Base-by-base conservation (phyloP, 2,888 invertebrate species). In the Heliconius charithonia region DNA sequence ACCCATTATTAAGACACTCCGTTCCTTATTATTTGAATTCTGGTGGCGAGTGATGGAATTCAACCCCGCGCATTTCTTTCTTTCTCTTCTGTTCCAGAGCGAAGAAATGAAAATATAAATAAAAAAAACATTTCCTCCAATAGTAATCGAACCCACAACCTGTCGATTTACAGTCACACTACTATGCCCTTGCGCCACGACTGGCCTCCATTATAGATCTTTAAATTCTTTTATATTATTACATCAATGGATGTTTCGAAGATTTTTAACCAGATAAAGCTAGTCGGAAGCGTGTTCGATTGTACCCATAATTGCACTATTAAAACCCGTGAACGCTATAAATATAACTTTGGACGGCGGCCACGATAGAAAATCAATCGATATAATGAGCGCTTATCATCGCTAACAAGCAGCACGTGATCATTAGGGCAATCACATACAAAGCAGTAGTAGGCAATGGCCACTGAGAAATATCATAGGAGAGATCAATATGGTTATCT, bases 401-500 rank as follows among this genome's bases (percentile, higher is more conserved):
- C 89, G 87, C 91, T 94, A 95, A 95, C 94, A 92, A 94, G 93
- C 88, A 88, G 91, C 93, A 90, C 91, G 91, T 90, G 93, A 89
- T 92, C 91, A 94, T 94, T 93, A 93, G 89, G 87, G 86, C 91
- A 92, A 92, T 92, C 90, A 92, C 88, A 91, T 85, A 91, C 89
- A 90, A 90, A 88, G 73, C 72, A 86, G 88, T 86, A 87, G 80
- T 78, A 75, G 86, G 90, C 86, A 90, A 89, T 87, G 88, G 86
- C 85, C 82, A 81, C 83, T 82, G 84, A 84, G 83, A 86, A 90
- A 88, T 92, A 93, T 92, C 91, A 85, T 84, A 85, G 84, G 85
- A 84, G 86, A 87, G 93, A 92, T 94, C 94, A 91, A 92, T 93
- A 93, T 93, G 93, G 91, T 89, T 89, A 92, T 91, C 91, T 89